These are phyloP conservation scores for Eupithecia abbreviata DNA, from an alignment of 2,888 invertebrate genomes.

Conservation along the genomic window DNA sequence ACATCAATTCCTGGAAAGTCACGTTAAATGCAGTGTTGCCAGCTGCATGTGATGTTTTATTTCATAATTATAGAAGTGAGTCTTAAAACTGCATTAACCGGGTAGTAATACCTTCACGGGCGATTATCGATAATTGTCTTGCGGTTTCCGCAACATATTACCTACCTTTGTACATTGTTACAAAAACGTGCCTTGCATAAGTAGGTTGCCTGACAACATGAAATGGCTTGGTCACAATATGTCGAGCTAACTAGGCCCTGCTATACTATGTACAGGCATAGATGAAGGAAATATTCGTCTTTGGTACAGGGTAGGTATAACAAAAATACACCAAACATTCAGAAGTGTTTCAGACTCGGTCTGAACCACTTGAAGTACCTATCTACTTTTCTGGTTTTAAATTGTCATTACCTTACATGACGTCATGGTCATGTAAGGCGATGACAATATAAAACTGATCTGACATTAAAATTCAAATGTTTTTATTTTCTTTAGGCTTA, in stretches of 20 bases:
- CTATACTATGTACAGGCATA: no score
- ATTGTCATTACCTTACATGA: no score
- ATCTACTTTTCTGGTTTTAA: no score
- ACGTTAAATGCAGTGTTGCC: slow-evolving; percentile 21
- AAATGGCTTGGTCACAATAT: slow-evolving; percentile 15
- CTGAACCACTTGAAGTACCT: no score
- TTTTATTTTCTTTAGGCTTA: no score
- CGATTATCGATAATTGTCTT: slow-evolving; percentile 54
- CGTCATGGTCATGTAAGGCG: no score
- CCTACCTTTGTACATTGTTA: slow-evolving; percentile 45
- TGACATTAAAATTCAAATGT: no score
- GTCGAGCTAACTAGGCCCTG: not conserved
- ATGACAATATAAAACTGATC: no score
- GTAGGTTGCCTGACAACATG: slow-evolving; percentile 39
- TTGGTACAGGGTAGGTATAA: no score
- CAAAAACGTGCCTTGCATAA: slow-evolving; percentile 55
- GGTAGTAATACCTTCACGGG: slow-evolving; percentile 44
- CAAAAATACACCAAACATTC: no score
- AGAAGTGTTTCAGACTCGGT: no score
- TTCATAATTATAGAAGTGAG: slow-evolving; percentile 30
- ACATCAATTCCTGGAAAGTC: not conserved
- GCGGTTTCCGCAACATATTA: slow-evolving; percentile 54
- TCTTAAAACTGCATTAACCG: slow-evolving; percentile 46
- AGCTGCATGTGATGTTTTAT: slow-evolving; percentile 28
- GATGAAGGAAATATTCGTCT: no score